Conservation (phyloP, 1,140 invertebrate species). For the Lordiphosa clarofinis region DNA sequence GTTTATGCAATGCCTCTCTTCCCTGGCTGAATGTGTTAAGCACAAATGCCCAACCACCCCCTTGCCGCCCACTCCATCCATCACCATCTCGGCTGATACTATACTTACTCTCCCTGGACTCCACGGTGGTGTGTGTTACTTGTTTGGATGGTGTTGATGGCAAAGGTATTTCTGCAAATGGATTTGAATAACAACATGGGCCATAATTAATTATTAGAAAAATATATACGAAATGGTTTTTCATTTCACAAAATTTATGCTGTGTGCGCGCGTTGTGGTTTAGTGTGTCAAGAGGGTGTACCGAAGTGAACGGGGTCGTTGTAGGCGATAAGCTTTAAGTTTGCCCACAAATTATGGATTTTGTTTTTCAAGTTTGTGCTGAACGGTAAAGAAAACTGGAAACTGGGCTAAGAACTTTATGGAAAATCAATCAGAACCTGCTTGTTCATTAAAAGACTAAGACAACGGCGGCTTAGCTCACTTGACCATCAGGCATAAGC, state of each 20-base stretch:
- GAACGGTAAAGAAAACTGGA: too few species aligned
- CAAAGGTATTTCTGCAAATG: constrained; percentile 78
- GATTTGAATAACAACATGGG: constrained; percentile 56
- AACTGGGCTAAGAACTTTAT: too few species aligned
- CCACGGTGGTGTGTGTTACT: constrained; percentile 76
- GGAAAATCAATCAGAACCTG: too few species aligned
- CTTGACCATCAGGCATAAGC: too few species aligned
- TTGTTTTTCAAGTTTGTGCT: too few species aligned
- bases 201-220: constrained; percentile 67
- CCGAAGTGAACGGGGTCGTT: neutral
- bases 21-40: constrained; percentile 56
- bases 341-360: too few species aligned
- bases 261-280: constrained; percentile 23
- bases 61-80: neutral
- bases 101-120: constrained; percentile 80
- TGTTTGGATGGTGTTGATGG: constrained; percentile 79
- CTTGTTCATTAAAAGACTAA: too few species aligned
- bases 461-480: too few species aligned
- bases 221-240: constrained; percentile 54
- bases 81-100: constrained; percentile 44
- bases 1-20: constrained; percentile 43
- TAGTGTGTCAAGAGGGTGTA: constrained; percentile 52
- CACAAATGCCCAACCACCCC: constrained; percentile 48
- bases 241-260: constrained; percentile 46
- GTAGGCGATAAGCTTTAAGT: constrained; percentile 2